Evolutionary conservation across 1,140 invertebrate species (phyloP), one percentile per base, ranked within the genome.

Genomic region (Dufourea novaeangliae): DNA sequence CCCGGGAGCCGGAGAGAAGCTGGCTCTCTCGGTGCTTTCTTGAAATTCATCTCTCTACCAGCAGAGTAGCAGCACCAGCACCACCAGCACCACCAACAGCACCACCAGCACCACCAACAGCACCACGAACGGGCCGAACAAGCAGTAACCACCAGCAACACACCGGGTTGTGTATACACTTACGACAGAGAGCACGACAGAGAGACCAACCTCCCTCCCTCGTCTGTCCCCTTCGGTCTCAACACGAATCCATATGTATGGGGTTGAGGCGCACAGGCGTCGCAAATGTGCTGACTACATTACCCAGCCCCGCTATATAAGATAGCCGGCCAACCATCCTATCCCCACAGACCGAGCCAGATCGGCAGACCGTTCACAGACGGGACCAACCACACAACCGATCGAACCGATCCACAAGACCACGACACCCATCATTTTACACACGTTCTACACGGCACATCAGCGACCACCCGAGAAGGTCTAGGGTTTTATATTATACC

Each of bases 241-340:
- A 75, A 66, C 73, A 78, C 74, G 73, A 85, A 91, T 92, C 88
- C 89, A 92, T 91, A 92, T 92, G 88, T 91, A 92, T 91, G 88
- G 89, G 89, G 88, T 90, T 84, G 82, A 78, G 84, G 85, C 84
- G 81, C 83, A 87, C 83, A 82, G 78, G 71, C 86, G 78, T 84
- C 84, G 85, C 82, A 90, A 91, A 91, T 91, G 89, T 91, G 90
- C 89, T 91, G 90, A 91, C 90, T 92, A 91, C 89, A 92, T 92
- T 91, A 90, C 79, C 75, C 80, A 70, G 80, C 86, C 75, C 80
- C 72, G 80, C 86, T 92, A 92, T 91, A 92, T 91, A 92, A 92
- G 88, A 91, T 89, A 86, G 86, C 86, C 83, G 84, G 71, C 67
- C 77, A 83, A 89, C 86, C 87, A 90, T 91, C 86, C 84, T 87